These are phyloP conservation scores for Saiga tatarica DNA, from an alignment of 2,113 vertebrate species.

Conservation along the genomic window DNA sequence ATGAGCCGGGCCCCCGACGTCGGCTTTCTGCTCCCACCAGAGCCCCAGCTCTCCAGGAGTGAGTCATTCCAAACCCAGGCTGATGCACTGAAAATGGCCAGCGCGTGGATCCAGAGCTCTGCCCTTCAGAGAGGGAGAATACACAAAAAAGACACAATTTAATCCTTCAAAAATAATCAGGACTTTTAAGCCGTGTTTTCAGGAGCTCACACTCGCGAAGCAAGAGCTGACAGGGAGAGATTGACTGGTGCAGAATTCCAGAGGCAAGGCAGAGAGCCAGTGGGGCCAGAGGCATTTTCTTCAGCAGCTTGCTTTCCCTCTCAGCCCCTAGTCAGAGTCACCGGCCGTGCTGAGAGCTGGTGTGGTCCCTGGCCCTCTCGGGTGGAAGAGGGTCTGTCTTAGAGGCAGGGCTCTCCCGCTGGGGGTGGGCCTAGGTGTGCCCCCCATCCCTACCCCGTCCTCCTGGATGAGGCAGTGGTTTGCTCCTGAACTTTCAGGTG, in stretches of 20 bases:
- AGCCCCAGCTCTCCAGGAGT: background rate
- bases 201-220: background rate
- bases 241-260: background rate
- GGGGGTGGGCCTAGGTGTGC: accelerated
- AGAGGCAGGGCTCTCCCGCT: accelerated
- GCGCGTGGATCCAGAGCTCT: accelerated
- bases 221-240: background rate
- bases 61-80: too few relatives aligned
- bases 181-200: background rate
- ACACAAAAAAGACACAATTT: background rate
- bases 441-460: background rate
- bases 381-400: too few relatives aligned
- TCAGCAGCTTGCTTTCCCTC: accelerated
- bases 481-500: background rate
- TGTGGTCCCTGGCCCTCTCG: accelerated
- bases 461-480: accelerated
- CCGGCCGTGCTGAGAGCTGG: accelerated
- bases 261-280: accelerated
- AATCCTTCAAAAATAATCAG: background rate
- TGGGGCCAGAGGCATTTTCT: accelerated
- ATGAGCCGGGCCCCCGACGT: accelerated
- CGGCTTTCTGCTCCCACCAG: accelerated
- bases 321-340: background rate
- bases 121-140: background rate
- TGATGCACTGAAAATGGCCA: background rate